Conservation (phyloP, 2,797 vertebrate genomes). For the Chelonia mydas region DNA sequence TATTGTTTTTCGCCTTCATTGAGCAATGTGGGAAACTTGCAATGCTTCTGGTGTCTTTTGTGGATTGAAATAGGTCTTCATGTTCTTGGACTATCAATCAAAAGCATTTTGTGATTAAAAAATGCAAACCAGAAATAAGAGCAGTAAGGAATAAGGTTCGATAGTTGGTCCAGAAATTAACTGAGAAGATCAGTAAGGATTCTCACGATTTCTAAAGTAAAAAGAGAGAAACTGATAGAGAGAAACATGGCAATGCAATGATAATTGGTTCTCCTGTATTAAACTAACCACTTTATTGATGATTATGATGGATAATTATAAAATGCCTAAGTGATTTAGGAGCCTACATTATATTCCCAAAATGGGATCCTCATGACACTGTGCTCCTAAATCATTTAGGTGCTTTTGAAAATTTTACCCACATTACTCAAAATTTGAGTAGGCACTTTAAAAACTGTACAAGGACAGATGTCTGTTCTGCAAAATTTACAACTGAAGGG, state of each 20-base stretch:
- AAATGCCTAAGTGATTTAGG: not conserved
- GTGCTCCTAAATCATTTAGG: not conserved
- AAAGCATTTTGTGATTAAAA: not conserved
- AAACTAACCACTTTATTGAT: not conserved
- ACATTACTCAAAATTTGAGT: not conserved
- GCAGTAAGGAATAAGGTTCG: not conserved
- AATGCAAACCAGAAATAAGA: not conserved
- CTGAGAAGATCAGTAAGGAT: not conserved
- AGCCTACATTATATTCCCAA: not conserved
- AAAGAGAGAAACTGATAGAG: not conserved
- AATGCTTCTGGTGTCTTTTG: not conserved
- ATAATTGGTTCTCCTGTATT: not conserved
- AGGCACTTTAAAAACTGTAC: not conserved
- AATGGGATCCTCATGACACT: not conserved
- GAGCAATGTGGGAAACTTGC: not conserved
- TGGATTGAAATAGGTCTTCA: not conserved
- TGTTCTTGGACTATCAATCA: not conserved
- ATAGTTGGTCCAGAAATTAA: not conserved
- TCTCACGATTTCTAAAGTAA: not conserved
- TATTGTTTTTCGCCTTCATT: not conserved
- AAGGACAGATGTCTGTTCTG: not conserved
- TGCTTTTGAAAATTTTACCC: not conserved
- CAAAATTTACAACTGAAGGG: not conserved
- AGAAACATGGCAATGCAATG: not conserved
- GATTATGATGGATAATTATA: not conserved